Evolutionary conservation across 1,140 invertebrate genomes (phyloP).

Genomic region (Octopus sinensis): DNA sequence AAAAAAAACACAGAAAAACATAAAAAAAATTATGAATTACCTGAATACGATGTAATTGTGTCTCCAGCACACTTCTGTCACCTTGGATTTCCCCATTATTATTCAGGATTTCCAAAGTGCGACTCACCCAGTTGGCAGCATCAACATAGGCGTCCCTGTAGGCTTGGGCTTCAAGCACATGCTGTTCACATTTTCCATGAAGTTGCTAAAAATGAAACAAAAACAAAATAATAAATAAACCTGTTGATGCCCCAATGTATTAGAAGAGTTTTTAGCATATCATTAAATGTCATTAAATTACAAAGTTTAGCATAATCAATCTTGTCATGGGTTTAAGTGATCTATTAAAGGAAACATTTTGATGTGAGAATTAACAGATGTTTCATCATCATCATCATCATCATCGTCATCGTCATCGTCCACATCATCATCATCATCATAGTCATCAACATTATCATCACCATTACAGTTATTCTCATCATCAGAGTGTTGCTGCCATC

Average conservation of each 20-base stretch:
- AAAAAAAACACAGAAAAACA: no score
- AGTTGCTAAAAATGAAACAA: conserved; percentile 63
- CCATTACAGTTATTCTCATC: no score
- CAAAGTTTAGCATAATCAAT: no score
- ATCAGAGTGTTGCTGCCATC: no score
- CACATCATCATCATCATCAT: no score
- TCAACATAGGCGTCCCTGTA: conserved; percentile 51
- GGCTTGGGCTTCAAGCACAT: conserved; percentile 75
- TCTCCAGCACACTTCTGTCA: conserved; percentile 85
- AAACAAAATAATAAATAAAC: neutral
- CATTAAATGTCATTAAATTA: neutral
- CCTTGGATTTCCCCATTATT: conserved; percentile 84
- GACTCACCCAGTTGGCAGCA: conserved; percentile 62
- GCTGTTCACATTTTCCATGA: conserved; percentile 79
- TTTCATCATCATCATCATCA: no score
- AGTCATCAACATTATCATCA: no score
- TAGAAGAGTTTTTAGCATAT: neutral
- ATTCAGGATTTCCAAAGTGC: conserved; percentile 79
- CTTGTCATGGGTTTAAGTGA: no score
- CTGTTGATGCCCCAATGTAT: neutral
- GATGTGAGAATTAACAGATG: no score
- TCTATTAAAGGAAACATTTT: no score
- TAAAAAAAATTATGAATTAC: conserved; percentile 28
- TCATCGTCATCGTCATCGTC: no score
- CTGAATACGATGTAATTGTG: conserved; percentile 84